These are phyloP conservation scores for Mus spretus DNA, from an alignment of 2,797 vertebrate genomes.

Conservation along the genomic window DNA sequence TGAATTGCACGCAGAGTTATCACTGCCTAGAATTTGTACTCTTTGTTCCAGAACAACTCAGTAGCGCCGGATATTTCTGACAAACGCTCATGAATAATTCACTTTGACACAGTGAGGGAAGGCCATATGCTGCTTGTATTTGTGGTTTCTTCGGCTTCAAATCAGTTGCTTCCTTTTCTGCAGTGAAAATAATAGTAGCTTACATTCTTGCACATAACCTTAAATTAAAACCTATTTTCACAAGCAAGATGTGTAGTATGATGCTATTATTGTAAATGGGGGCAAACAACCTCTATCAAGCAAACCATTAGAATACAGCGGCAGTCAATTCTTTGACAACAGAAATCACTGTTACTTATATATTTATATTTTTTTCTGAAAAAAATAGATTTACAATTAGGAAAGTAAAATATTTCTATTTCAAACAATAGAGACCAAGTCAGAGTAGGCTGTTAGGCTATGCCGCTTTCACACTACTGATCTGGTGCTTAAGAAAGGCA, in stretches of 20 bases:
- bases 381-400: slow-evolving; percentile 14
- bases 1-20: slow-evolving; percentile 59
- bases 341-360: slow-evolving; percentile 4
- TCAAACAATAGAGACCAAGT: not conserved
- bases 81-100: slow-evolving; percentile 83
- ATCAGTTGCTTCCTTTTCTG: slow-evolving; percentile 65
- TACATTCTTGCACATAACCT: slow-evolving; percentile 49
- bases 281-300: not conserved
- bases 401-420: slow-evolving; percentile 39
- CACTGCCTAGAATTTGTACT: slow-evolving; percentile 64
- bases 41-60: slow-evolving; percentile 78
- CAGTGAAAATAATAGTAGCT: slow-evolving; percentile 73
- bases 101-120: slow-evolving; percentile 78
- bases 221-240: slow-evolving; percentile 70
- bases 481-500: not conserved
- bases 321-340: slow-evolving; percentile 4
- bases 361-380: slow-evolving; percentile 45
- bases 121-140: slow-evolving; percentile 76
- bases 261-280: slow-evolving; percentile 11
- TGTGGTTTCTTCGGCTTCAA: slow-evolving; percentile 70
- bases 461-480: not conserved
- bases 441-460: not conserved
- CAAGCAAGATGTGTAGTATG: slow-evolving; percentile 13
- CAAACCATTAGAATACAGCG: slow-evolving; percentile 7
- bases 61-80: slow-evolving; percentile 81